phyloP scores from a whole-genome alignment of 2,888 invertebrate species.

The Sminthurinus aureus region DNA sequence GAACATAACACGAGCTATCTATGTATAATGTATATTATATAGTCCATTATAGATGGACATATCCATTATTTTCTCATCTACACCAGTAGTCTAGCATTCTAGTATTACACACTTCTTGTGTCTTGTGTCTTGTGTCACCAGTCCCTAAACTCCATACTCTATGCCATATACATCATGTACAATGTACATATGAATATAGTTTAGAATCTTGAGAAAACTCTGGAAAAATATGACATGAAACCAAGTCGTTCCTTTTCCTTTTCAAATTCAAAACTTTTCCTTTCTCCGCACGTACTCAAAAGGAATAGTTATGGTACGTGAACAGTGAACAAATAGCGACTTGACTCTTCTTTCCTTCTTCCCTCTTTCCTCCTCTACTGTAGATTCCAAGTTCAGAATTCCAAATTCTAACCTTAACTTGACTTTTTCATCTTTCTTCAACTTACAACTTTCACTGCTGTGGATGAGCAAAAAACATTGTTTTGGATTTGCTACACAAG shows the following conservation, averaged over 20 bases:
- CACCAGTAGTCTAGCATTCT: too few species aligned
- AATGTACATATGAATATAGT: too few species aligned
- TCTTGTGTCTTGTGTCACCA: too few species aligned
- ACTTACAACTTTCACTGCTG: not conserved
- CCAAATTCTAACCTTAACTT: too few species aligned
- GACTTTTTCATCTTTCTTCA: not conserved
- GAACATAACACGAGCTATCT: too few species aligned
- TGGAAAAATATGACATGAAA: slow-evolving; percentile 28
- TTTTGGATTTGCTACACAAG: not conserved
- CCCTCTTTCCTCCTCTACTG: not conserved
- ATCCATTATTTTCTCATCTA: too few species aligned
- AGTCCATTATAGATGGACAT: too few species aligned
- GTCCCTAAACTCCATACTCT: too few species aligned
- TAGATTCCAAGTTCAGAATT: too few species aligned
- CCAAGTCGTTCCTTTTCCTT: slow-evolving; percentile 27
- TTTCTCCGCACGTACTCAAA: not conserved
- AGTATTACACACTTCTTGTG: too few species aligned
- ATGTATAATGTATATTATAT: too few species aligned
- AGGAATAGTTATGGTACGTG: not conserved
- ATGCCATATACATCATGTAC: too few species aligned
- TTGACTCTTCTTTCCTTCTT: not conserved
- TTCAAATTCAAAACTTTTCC: slow-evolving; percentile 31
- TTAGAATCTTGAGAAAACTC: not conserved
- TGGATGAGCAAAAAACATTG: not conserved
- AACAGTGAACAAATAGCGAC: not conserved